Conservation (phyloP, 1,140 invertebrate species). For the Dendroctonus valens region DNA sequence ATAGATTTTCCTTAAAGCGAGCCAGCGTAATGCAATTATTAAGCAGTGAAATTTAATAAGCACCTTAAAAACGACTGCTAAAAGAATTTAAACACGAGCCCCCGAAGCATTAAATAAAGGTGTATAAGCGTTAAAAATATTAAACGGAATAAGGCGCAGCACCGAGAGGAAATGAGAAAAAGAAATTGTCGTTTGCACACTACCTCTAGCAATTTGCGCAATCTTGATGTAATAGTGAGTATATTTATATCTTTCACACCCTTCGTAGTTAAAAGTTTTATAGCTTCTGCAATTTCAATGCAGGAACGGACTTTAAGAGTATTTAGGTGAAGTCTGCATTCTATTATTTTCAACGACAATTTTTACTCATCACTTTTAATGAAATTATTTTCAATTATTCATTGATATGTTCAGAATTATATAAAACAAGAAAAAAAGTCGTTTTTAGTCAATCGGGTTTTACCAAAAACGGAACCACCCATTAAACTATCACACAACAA, state of each 20-base stretch:
- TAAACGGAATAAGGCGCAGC: conserved; percentile 31
- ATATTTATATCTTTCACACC: conserved; percentile 43
- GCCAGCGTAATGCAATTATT: conserved; percentile 42
- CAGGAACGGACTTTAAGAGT: conserved; percentile 9
- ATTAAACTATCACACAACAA: too few relatives aligned
- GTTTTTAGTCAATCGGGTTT: too few relatives aligned
- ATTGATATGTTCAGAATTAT: too few relatives aligned
- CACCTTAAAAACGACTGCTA: conserved; percentile 42
- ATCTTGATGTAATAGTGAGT: conserved; percentile 46
- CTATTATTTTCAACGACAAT: too few relatives aligned
- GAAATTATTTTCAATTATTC: too few relatives aligned
- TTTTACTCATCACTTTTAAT: too few relatives aligned
- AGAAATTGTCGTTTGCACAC: conserved; percentile 41
- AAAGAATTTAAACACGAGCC: conserved; percentile 42
- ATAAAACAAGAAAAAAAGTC: too few relatives aligned
- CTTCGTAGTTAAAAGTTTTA: conserved; percentile 42
- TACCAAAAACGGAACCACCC: too few relatives aligned
- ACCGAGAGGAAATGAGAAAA: conserved; percentile 38
- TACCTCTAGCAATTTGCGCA: conserved; percentile 44
- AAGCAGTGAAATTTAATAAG: conserved; percentile 47
- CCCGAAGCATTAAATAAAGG: conserved; percentile 44
- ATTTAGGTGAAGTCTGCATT: background rate
- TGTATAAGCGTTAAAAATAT: conserved; percentile 46
- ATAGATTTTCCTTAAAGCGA: conserved; percentile 39
- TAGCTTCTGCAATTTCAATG: conserved; percentile 38